phyloP scores from a whole-genome alignment of 1,140 invertebrate genomes.

The Drosophila aff. region DNA sequence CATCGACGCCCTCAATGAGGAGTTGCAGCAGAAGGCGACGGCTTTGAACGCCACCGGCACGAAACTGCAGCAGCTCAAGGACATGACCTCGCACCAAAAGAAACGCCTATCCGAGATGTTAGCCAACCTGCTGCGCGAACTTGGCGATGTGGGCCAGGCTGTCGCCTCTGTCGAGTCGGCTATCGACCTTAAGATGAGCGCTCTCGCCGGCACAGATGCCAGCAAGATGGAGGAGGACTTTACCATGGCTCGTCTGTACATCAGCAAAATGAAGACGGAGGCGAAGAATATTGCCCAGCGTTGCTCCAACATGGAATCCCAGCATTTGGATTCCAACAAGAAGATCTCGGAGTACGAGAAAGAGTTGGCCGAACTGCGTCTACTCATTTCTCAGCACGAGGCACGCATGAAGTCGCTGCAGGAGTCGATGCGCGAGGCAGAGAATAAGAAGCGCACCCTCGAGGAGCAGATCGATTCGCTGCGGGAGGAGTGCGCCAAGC shows the following conservation, averaged over 20 bases:
- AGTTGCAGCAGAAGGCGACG: slow-evolving; percentile 91
- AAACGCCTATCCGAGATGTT: slow-evolving; percentile 98
- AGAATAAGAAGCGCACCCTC: slow-evolving; percentile 96
- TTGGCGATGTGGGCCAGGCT: slow-evolving; percentile 96
- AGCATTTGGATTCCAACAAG: slow-evolving; percentile 95
- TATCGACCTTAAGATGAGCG: slow-evolving; percentile 93
- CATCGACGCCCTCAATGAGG: slow-evolving; percentile 93
- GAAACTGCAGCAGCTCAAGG: slow-evolving; percentile 96
- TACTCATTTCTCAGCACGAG: slow-evolving; percentile 98
- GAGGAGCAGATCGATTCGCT: slow-evolving; percentile 97
- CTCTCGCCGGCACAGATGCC: slow-evolving; percentile 85
- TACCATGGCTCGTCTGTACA: slow-evolving; percentile 97
- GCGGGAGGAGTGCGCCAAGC: slow-evolving; percentile 95
- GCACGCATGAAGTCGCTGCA: slow-evolving; percentile 97
- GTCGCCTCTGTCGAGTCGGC: slow-evolving; percentile 89
- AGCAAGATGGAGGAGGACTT: slow-evolving; percentile 99
- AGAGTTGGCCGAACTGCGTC: slow-evolving; percentile 94
- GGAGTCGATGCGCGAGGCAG: slow-evolving; percentile 97
- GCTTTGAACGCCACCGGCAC: slow-evolving; percentile 92
- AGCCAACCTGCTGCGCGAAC: slow-evolving; percentile 96
- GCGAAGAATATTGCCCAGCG: slow-evolving; percentile 96
- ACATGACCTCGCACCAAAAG: slow-evolving; percentile 96
- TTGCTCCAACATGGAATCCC: slow-evolving; percentile 94
- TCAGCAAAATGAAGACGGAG: slow-evolving; percentile 99
- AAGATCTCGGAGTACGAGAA: slow-evolving; percentile 97